phyloP scores from a whole-genome alignment of 2,113 vertebrate species.

The Urocitellus parryii region DNA sequence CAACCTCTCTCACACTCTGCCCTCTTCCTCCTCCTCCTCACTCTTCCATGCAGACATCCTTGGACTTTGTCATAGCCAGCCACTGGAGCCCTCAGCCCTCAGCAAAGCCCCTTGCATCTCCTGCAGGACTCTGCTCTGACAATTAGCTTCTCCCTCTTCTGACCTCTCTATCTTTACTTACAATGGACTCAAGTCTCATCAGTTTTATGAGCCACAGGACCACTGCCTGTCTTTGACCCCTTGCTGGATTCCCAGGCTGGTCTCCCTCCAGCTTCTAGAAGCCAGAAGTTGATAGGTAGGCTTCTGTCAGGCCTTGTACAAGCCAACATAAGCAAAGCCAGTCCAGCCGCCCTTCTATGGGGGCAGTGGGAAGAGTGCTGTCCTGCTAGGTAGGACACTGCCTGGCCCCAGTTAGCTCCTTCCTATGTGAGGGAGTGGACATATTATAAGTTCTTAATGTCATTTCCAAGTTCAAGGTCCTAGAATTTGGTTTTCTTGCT shows the following conservation, averaged over 20 bases:
- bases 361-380: background rate
- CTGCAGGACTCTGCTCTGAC: background rate
- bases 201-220: background rate
- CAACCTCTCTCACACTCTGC: too few species aligned
- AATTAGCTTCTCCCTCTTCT: background rate
- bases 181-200: background rate
- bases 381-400: background rate
- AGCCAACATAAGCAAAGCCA: background rate
- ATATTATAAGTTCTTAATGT: background rate
- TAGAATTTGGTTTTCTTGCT: slow-evolving; percentile 18
- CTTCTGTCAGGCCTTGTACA: background rate
- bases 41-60: background rate
- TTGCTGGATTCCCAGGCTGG: background rate
- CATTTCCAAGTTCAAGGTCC: background rate
- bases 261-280: background rate
- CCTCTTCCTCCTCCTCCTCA: background rate
- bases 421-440: background rate
- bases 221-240: background rate
- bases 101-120: background rate
- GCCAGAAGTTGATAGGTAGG: background rate
- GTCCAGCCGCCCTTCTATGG: background rate
- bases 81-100: background rate
- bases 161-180: background rate
- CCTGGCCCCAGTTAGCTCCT: background rate
- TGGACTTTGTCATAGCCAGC: background rate